phyloP scores from a whole-genome alignment of 2,113 vertebrate genomes.

The Bungarus multicinctus region DNA sequence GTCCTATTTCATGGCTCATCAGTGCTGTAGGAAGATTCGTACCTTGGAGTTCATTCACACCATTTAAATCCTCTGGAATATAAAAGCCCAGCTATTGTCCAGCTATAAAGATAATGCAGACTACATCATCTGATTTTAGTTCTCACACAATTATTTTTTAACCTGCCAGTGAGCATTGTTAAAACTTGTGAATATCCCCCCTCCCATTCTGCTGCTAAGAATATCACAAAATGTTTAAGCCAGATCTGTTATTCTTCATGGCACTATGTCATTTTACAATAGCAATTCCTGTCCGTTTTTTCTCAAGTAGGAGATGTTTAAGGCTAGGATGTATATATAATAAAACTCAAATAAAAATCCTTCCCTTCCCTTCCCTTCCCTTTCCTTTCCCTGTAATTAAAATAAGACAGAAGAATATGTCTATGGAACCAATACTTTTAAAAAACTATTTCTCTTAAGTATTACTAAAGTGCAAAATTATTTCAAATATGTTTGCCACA shows the following conservation, averaged over 20 bases:
- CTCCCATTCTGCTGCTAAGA: not conserved
- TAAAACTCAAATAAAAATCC: not conserved
- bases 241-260: not conserved
- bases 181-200: not conserved
- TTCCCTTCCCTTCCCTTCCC: not conserved
- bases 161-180: not conserved
- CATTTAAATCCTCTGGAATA: not conserved
- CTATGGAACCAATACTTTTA: not conserved
- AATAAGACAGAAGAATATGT: not conserved
- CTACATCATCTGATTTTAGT: not conserved
- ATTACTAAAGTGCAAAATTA: not conserved
- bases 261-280: not conserved
- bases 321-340: not conserved
- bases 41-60: not conserved
- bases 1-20: not conserved
- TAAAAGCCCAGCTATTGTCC: not conserved
- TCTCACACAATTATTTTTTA: not conserved
- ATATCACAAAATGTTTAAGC: not conserved
- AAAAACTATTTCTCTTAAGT: not conserved
- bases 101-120: not conserved
- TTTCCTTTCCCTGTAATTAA: not conserved
- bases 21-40: not conserved
- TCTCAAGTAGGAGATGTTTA: not conserved
- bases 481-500: not conserved
- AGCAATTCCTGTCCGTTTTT: not conserved